Evolutionary conservation across 1,140 invertebrate genomes (phyloP).

Genomic region (Drosophila burlai): DNA sequence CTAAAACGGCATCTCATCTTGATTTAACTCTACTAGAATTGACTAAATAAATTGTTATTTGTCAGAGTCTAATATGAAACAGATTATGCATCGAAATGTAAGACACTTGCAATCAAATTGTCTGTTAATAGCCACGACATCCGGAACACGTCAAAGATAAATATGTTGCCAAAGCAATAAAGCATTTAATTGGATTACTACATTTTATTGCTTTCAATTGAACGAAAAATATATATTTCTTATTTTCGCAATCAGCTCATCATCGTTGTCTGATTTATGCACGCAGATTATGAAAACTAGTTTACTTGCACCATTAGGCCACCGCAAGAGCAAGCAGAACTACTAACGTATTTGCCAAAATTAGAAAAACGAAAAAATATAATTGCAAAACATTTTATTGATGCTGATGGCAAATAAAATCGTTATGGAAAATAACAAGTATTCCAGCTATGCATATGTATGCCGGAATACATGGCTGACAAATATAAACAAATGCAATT

Average conservation of each 20-base stretch:
- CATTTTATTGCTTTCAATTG: conserved; percentile 11
- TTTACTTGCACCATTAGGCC: background rate
- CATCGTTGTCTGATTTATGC: conserved; percentile 3
- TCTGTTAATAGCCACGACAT: conserved; percentile 22
- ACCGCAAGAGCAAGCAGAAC: conserved; percentile 5
- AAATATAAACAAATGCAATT: conserved; percentile 61
- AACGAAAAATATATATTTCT: background rate
- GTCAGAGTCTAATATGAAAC: conserved; percentile 3
- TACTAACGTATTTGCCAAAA: background rate
- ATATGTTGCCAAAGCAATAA: conserved; percentile 23
- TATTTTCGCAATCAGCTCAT: background rate
- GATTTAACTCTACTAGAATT: background rate
- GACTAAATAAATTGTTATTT: conserved; percentile 19
- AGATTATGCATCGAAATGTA: background rate
- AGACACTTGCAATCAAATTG: conserved; percentile 22
- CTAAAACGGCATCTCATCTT: conserved; percentile 13
- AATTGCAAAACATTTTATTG: background rate
- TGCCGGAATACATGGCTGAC: conserved; percentile 21
- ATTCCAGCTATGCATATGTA: background rate
- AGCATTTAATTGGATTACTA: conserved; percentile 23
- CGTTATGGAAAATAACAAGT: conserved; percentile 6
- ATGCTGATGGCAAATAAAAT: conserved; percentile 5
- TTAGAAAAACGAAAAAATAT: background rate
- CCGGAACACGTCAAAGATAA: conserved; percentile 18
- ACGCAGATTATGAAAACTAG: conserved; percentile 19